phyloP scores from a whole-genome alignment of 2,888 invertebrate species.

The Drosophila ochracea region DNA sequence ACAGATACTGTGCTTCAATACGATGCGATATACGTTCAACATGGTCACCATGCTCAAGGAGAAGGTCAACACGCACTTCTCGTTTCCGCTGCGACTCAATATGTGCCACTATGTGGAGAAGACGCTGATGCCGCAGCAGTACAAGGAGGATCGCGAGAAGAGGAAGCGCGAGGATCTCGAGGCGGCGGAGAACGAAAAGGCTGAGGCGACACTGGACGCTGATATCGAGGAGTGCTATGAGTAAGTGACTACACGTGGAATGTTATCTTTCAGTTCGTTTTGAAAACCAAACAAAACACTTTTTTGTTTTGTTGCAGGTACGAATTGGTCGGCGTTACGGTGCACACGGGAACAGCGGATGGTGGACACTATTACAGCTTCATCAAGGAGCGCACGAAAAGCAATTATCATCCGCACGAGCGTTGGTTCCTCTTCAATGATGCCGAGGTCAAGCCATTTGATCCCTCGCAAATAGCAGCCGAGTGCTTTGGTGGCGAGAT shows the following conservation, averaged over 20 bases:
- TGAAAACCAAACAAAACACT: neutral
- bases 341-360: conserved; percentile 99
- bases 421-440: conserved; percentile 97
- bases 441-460: conserved; percentile 97
- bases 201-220: conserved; percentile 80
- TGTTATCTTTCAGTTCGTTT: neutral
- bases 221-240: conserved; percentile 91
- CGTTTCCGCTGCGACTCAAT: conserved; percentile 95
- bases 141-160: conserved; percentile 89
- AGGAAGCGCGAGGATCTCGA: conserved; percentile 77
- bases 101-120: conserved; percentile 98
- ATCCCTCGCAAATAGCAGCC: conserved; percentile 96
- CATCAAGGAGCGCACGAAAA: conserved; percentile 93
- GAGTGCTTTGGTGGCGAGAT: conserved; percentile 99
- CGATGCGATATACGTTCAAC: conserved; percentile 98
- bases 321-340: conserved; percentile 96
- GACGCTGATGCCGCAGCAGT: conserved; percentile 95
- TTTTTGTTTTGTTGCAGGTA: conserved; percentile 85
- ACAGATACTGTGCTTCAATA: conserved; percentile 97
- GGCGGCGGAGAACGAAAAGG: conserved; percentile 67
- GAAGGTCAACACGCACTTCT: conserved; percentile 98
- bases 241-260: conserved; percentile 85
- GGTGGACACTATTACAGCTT: conserved; percentile 99
- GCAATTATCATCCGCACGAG: conserved; percentile 88
- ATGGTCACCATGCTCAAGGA: conserved; percentile 99